Evolutionary conservation across 2,888 invertebrate species (phyloP), one percentile per base, ranked within the genome.

Genomic region (Ophion costatus): DNA sequence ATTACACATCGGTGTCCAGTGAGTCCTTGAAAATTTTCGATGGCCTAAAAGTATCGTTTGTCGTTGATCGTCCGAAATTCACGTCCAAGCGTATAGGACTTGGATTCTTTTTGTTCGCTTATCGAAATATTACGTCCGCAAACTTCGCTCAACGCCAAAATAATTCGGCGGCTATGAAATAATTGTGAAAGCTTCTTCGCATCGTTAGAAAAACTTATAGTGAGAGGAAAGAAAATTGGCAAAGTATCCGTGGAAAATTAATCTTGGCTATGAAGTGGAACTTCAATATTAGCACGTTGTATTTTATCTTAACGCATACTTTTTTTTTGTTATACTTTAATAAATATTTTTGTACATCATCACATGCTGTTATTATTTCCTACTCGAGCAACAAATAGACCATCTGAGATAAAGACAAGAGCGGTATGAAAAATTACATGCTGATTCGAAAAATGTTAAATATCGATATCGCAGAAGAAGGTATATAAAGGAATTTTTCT

Each of bases 291-390:
- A 51, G 51, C 17, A 51, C 5, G 11, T 51, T 17, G 51, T 51
- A 51, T 51, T 51, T 51, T 51, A 51, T 51, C 11, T 51, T 14
- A 51, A 14, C 17, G 3, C 17, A 51, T 17, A 51, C 51, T 14
- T 45, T 45, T 51, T 11, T 5, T 51, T 51, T 14, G 51, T 51
- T 51, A 14, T 51, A 51, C 51, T 3, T 51, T 51, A 51, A 51
- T 51, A 51, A 51, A 51, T 51, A 64, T 33, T 64, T 64, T 64
- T 64, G 5, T 64, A 64, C 24, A 64, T 64, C 20, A 22, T 4
- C 29, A 64, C 64, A 29, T 29, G 64, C 29, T 64, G 64, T 29
- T 51, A 51, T 51, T 2, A 51, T 51, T 51, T 51, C 51, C 51
- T 14, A 17, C 14, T 51, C 51, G 5, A 51, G 51, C 51, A 38